Base-by-base conservation (phyloP, 2,113 vertebrate species). In the Xerus inauris region DNA sequence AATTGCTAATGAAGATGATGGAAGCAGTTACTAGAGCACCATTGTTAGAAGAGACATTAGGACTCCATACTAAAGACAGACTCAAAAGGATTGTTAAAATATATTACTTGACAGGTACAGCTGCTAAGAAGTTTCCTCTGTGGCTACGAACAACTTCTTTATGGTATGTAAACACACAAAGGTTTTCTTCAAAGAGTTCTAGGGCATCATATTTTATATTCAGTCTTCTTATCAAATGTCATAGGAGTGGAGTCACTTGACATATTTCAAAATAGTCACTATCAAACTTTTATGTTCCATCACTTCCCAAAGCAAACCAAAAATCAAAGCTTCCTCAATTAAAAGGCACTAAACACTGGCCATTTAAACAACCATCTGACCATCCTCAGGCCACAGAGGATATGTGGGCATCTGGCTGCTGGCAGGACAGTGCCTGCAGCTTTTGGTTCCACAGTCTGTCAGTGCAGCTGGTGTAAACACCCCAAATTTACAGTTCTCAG, bases 381-480 rank as follows among this genome's bases (percentile, higher is more conserved):
- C 59, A 57, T 85, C 65, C 28, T 49, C 26, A 89, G 24, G 40
- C 38, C 32, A 75, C 83, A 97, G 89, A 91, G 16, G 83, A 42
- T 65, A 73, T 14, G 16, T 57, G 76, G 94, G 65, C 77, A 51
- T 79, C 76, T 93, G 69, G 49, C 42, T 94, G 65, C 91, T 79
- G 94, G 77, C 82, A 89, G 71, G 67, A 72, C 12, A 38, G 69
- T 47, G 35, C 40, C 40, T 93, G 65, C 42, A 96, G 71, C 71
- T 96, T 87, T 89, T 4, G 6, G 54, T 59, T 64, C 32, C 54
- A 9, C 65, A 82, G 77, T 65, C 75, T 96, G 75, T 94, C 24
- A 77, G 54, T 75, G 89, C 67, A 93, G 91, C 73, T 97, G 73
- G 82, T 94, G 38, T 84, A 51, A 87, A 84, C 19, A 35, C 72